Evolutionary conservation across 1,140 invertebrate species (phyloP), one percentile per base, ranked within the genome.

Genomic region (Drosophila ambigua): DNA sequence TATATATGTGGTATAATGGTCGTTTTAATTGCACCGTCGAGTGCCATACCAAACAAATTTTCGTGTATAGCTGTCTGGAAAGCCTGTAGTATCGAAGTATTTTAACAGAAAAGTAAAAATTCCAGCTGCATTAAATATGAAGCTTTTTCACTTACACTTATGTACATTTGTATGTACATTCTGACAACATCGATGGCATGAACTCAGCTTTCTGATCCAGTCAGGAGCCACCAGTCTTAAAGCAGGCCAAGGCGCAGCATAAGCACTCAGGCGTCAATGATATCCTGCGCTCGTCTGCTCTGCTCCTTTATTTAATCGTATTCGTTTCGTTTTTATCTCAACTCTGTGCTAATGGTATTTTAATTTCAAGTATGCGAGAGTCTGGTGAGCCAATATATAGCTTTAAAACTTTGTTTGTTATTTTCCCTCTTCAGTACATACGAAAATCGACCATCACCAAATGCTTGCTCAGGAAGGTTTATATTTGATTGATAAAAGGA

Each of bases 281-380:
- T 51, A 35, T 24, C 26, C n/a, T 43, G 49, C 23, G 15, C 20
- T 7, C 13, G 24, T 4, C 39, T 53, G 41, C n/a, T 45, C n/a
- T 51, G 46, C 62, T 8, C 39, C 41, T 24, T 26, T 15, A 31
- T 55, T 62, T 72, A 49, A 51, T 62, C 53, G 60, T 41, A 43
- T 15, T 71, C 68, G 48, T 53, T 77, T 78, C 64, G 54, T 50
- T 78, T 75, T 72, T 60, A 87, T 72, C 74, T 75, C 46, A 62
- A 63, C 57, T 65, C 35, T 50, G 63, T 72, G 75, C 78, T 85
- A 85, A 85, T 85, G 82, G 78, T 46, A 81, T 87, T 85, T 85
- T 82, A 87, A 85, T 85, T 82, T 87, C 82, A 39, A 81, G 72
- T 28, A 69, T 57, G 39, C 2, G 23, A 24, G 23, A 24, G 23